Evolutionary conservation across 2,888 invertebrate genomes (phyloP).

Genomic region (Lasioglossum oenotherae): DNA sequence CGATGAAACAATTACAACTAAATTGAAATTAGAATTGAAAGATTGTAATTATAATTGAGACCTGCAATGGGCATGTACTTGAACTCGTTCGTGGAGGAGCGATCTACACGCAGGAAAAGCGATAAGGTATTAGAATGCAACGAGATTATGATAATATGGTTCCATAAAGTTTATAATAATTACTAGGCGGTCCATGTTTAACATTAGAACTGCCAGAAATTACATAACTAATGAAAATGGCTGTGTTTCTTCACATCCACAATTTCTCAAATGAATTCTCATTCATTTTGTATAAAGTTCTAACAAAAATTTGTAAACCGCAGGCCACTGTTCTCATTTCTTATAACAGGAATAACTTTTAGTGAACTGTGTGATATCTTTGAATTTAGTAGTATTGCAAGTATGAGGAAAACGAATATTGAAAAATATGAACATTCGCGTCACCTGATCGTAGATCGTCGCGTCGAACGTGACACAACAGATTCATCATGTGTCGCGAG

Average conservation of each 20-base stretch:
- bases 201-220: neutral
- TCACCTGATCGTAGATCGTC: conserved; percentile 44
- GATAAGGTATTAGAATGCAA: conserved; percentile 28
- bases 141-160: neutral
- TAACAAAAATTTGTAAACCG: neutral
- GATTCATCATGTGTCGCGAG: conserved; percentile 95
- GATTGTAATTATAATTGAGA: neutral
- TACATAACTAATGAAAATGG: neutral
- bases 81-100: conserved; percentile 18
- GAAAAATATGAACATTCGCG: neutral
- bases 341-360: neutral
- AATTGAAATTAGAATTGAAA: neutral
- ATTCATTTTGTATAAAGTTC: neutral
- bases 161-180: neutral
- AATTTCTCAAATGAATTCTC: no score
- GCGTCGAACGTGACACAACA: conserved; percentile 93
- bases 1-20: neutral
- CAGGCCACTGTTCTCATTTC: neutral
- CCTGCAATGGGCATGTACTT: conserved; percentile 47
- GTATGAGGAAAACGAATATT: neutral
- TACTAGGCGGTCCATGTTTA: neutral
- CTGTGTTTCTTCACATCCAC: neutral
- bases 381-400: neutral
- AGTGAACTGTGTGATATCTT: neutral
- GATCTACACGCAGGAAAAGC: conserved; percentile 2